Evolutionary conservation across 2,797 vertebrate genomes (phyloP), one percentile per base, ranked within the genome.

Genomic region (Sebastes flavidus): DNA sequence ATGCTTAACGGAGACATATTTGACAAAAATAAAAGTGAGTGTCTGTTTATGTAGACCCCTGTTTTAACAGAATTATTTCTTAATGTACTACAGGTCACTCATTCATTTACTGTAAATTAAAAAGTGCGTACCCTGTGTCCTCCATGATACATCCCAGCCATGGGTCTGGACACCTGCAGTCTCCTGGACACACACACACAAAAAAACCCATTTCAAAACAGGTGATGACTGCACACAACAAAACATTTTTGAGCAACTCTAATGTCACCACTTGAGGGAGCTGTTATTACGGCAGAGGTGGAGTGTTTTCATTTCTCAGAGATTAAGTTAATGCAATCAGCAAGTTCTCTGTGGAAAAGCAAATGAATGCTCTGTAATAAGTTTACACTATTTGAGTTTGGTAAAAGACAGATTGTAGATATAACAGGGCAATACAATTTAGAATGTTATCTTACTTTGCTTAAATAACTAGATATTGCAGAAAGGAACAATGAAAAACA

Each of bases 81-180:
- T 34, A 32, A 42, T 22, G n/a, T 63, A 8, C n/a, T 16, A 22
- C 11, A 62, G 62, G 18, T 25, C 13, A 29, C 12, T 3, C 22
- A 52, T 63, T 49, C 0, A 63, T 65, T 36, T 34, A 49, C 12
- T 67, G 18, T 63, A 24, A 29, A 75, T 52, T 5, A 10, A 60
- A 72, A 12, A 52, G n/a, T 24, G 4, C 63, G 79, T 95, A 99
- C 97, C 97, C 97, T 1, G 97, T 98, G 85, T 99, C 97, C 86
- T 98, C 97, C 97, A 98, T 98, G 91, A 98, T 98, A 22, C 98
- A 99, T 36, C 98, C 97, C 80, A 97, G 94, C 97, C 98, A 99
- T 0, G 91, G 87, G 68, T 99, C 97, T 0, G 97, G 97, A 93
- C 97, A 98, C 65, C 96, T 95, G 91, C 97, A 98, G 78, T 97